Percentiles rank a stretch among this genome's conserved stretches.
phyloP scores from a whole-genome alignment of 2,113 vertebrate species.

The Sterrhoptilus dennistouni region DNA sequence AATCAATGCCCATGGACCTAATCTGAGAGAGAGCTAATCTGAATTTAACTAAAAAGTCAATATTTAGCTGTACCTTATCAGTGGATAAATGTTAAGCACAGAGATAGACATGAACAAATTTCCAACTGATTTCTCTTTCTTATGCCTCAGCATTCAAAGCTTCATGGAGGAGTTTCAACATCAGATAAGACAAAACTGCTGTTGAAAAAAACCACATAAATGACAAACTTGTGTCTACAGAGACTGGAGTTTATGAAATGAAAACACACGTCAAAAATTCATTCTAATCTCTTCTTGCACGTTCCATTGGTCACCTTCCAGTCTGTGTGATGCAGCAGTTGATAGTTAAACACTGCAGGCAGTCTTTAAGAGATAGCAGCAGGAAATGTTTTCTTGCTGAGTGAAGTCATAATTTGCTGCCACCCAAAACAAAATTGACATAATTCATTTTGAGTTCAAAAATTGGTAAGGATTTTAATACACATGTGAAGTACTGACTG shows the following conservation, averaged over 20 bases:
- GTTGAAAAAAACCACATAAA: background rate
- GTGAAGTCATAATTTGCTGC: slow-evolving; percentile 67
- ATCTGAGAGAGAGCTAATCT: slow-evolving; percentile 56
- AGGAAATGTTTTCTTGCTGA: slow-evolving; percentile 63
- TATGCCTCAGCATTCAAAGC: slow-evolving; percentile 60
- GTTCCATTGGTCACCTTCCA: slow-evolving; percentile 65
- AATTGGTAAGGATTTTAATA: background rate
- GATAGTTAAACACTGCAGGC: slow-evolving; percentile 60
- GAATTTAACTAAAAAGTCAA: slow-evolving; percentile 76
- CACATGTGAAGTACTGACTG: background rate
- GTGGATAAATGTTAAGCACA: slow-evolving; percentile 75
- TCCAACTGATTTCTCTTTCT: slow-evolving; percentile 66
- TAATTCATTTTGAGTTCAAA: slow-evolving; percentile 49
- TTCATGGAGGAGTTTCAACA: slow-evolving; percentile 67
- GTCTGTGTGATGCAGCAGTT: slow-evolving; percentile 49
- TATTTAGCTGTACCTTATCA: slow-evolving; percentile 75
- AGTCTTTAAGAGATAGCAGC: slow-evolving; percentile 60
- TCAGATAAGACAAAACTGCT: slow-evolving; percentile 76
- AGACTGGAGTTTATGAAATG: slow-evolving; percentile 57
- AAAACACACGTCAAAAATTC: slow-evolving; percentile 51
- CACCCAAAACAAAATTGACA: slow-evolving; percentile 59
- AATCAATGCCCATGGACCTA: slow-evolving; percentile 35
- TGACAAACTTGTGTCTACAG: slow-evolving; percentile 50
- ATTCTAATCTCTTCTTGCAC: slow-evolving; percentile 68
- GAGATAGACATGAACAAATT: slow-evolving; percentile 69